Evolutionary conservation across 2,888 invertebrate species (phyloP), one percentile per base, ranked within the genome.

Genomic region (Thymelicus lineola): DNA sequence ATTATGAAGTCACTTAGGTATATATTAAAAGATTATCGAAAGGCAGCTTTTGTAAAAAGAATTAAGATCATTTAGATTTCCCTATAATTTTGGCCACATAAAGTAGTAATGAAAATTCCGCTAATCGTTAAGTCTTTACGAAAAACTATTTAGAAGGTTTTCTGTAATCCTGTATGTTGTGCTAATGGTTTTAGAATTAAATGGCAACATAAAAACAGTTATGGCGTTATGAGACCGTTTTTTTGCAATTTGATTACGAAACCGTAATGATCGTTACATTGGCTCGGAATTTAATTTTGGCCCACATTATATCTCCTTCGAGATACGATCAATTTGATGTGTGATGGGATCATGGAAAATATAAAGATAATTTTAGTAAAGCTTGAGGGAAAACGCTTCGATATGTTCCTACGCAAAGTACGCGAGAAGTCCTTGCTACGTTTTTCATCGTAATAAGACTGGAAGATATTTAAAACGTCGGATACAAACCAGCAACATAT

Each of bases 401-500:
- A 61, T 53, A 67, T 61, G 38, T 67, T 5, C 28, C 45, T 67
- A 55, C 15, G 15, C 45, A 53, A 67, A 60, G 12, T 61, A 53
- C 60, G 67, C 36, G 45, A 10, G 60, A 61, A 66, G 36, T 60
- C 36, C 67, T 64, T 71, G 53, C 58, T 50, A 48, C 70, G 70
- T 68, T 71, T 72, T 71, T 38, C 66, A 67, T 60, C 73, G 77
- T 80, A 83, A 80, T 80, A 70, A 79, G 77, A 76, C 74, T 82
- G 74, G 77, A 62, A 63, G 81, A 81, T 83, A 79, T 79, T 80
- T 78, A 80, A n/a, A n/a, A 78, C 76, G 77, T 79, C 80, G 76
- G 82, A 83, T 81, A 80, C 79, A 81, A 83, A 78, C 80, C 81
- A 60, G 42, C 53, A 53, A 60, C 53, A 53, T 53, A 61, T 45